phyloP scores from a whole-genome alignment of 53 echinoderm and acorn worm genomes.

The Luidia sarsii region DNA sequence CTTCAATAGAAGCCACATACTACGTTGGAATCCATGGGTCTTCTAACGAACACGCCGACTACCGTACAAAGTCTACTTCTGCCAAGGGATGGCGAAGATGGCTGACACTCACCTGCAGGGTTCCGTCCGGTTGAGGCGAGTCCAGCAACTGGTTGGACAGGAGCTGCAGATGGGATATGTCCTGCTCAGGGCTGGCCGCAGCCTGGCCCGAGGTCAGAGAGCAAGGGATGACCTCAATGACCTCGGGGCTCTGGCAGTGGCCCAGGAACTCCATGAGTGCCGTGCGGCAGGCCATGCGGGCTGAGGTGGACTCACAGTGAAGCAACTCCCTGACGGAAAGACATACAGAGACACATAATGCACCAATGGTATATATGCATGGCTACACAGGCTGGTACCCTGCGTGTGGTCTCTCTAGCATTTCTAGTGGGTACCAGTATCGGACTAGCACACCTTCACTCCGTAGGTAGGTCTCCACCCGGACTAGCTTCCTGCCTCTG shows the following conservation, averaged over 20 bases:
- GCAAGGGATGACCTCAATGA: constrained; percentile 81
- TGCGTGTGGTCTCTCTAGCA: constrained; percentile 77
- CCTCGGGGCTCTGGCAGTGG: constrained; percentile 81
- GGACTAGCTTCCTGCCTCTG: too few relatives aligned
- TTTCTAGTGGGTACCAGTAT: constrained; percentile 87
- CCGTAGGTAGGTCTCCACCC: constrained; percentile 85
- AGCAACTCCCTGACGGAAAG: constrained; percentile 79
- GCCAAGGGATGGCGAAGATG: constrained; percentile 64
- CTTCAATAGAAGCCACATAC: too few relatives aligned
- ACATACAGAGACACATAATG: too few relatives aligned
- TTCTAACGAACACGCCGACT: too few relatives aligned
- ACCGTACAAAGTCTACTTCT: too few relatives aligned
- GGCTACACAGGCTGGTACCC: too few relatives aligned
- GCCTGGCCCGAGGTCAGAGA: constrained; percentile 73
- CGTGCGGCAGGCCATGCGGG: constrained; percentile 75
- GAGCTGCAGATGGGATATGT: constrained; percentile 77
- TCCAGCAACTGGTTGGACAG: constrained; percentile 81
- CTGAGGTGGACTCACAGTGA: constrained; percentile 62
- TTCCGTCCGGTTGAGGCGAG: constrained; percentile 74
- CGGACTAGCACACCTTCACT: constrained; percentile 93
- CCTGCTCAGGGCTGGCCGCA: constrained; percentile 61
- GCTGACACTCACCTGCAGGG: constrained; percentile 42
- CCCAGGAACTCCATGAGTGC: constrained; percentile 78
- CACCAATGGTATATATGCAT: too few relatives aligned
- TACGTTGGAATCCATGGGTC: too few relatives aligned